Base-by-base conservation (phyloP, 2,797 vertebrate species). In the Dallia pectoralis region DNA sequence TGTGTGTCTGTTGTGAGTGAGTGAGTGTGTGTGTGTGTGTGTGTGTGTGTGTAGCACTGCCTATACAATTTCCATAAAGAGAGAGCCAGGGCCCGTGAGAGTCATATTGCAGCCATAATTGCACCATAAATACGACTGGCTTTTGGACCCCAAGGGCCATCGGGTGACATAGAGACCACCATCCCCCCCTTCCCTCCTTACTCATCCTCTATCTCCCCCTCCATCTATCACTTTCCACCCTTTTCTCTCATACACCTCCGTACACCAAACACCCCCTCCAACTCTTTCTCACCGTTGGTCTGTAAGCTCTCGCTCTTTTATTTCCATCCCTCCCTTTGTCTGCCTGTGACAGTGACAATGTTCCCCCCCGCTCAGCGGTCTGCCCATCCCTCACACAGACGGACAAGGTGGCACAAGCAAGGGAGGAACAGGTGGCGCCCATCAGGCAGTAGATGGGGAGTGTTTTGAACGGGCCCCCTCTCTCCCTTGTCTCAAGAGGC, bases 401-500 rank as follows among this genome's bases (percentile, higher is more conserved):
- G 53, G 53, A 27, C 22, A 12, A 12, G 53, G 22, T 25, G 53
- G 19, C 19, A 7, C 18, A 4, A 14, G 73, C 11, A 72, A 61
- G 67, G 49, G 70, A 67, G 79, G 89, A 92, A 92, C 93, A 94
- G 92, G 92, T 94, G 93, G 91, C 87, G 71, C 80, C 86, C 87
- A 88, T 90, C 88, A 90, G 87, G 85, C 90, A 91, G 84, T 87
- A 83, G 86, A 90, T 87, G 79, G 87, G 85, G 86, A 89, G 77
- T 87, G 84, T 91, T 90, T 87, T 84, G 84, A 90, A 86, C 84
- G 74, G 83, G 87, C 89, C 51, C 84, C 81, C 83, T 78, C 80
- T 81, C 80, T 83, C 86, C 84, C 83, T 83, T 88, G 85, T 87
- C 87, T 93, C 88, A 87, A 33, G 74, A 84, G 87, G 85, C 84